A percentile compares a stretch with the other conserved stretches of the same genome.
phyloP scores from a whole-genome alignment of 2,797 vertebrate genomes.

The Parauchenoglanis punctatus region DNA sequence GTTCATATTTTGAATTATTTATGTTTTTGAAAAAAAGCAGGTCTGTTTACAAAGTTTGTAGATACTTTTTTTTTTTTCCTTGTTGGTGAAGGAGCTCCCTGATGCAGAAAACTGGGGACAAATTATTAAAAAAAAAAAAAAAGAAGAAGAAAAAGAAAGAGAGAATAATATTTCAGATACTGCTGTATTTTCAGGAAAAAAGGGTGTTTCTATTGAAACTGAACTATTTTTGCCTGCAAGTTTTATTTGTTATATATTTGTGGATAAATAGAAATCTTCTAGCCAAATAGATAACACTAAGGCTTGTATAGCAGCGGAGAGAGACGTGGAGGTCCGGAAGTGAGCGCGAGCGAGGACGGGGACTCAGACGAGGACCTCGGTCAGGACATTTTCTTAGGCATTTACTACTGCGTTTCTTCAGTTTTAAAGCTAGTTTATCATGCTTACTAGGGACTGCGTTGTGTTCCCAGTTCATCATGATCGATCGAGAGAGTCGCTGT shows the following conservation, averaged over 20 bases:
- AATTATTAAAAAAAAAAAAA: constrained; percentile 55
- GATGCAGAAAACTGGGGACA: constrained; percentile 84
- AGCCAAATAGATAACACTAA: constrained; percentile 99
- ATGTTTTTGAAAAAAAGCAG: constrained; percentile 95
- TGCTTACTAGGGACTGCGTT: constrained; percentile 81
- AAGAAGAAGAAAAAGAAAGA: constrained; percentile 52
- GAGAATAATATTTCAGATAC: constrained; percentile 93
- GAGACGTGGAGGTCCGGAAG: constrained; percentile 83
- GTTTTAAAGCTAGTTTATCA: constrained; percentile 71
- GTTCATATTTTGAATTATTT: constrained; percentile 99
- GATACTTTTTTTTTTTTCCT: constrained; percentile 94
- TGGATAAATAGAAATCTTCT: constrained; percentile 98
- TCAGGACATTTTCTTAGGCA: constrained; percentile 93
- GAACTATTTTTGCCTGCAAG: constrained; percentile 99
- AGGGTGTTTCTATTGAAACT: constrained; percentile 99
- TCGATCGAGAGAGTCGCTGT: constrained; percentile 67
- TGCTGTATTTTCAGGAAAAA: constrained; percentile 99
- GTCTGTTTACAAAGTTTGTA: constrained; percentile 99
- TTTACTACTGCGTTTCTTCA: constrained; percentile 93
- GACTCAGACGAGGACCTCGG: constrained; percentile 78
- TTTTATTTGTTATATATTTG: constrained; percentile 99
- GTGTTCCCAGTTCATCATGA: constrained; percentile 80
- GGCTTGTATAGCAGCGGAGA: constrained; percentile 91
- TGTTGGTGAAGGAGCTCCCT: constrained; percentile 98
- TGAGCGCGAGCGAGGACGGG: constrained; percentile 29